These are phyloP conservation scores for Sus scrofa DNA, from an alignment of 2,113 vertebrate genomes.

Conservation along the genomic window DNA sequence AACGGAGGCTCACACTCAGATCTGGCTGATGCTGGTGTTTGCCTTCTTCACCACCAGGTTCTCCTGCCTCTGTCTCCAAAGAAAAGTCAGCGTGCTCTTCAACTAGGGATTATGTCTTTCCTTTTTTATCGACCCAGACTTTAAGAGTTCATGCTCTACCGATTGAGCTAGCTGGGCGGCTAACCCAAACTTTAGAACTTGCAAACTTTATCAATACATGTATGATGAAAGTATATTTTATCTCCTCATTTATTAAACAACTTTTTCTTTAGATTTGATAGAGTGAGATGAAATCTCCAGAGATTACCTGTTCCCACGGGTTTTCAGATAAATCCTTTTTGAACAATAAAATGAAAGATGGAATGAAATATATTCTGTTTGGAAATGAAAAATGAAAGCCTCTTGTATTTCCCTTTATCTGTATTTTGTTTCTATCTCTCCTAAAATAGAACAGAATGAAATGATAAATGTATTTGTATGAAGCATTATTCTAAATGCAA, in stretches of 20 bases:
- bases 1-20: background rate
- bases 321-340: background rate
- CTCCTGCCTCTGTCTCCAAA: background rate
- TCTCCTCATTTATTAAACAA: background rate
- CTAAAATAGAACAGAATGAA: background rate
- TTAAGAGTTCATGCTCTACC: too few species aligned
- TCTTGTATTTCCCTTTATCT: conserved; percentile 11
- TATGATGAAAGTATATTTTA: background rate
- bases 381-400: conserved; percentile 26
- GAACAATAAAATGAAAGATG: background rate
- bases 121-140: background rate
- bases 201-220: background rate
- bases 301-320: background rate
- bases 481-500: conserved; percentile 37
- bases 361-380: conserved; percentile 11
- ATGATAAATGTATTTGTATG: conserved; percentile 26
- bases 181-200: background rate
- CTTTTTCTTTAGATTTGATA: background rate
- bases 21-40: background rate
- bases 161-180: too few species aligned
- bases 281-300: background rate
- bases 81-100: background rate
- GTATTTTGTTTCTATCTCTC: conserved; percentile 1
- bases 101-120: background rate
- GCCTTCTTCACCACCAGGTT: background rate